Conservation (phyloP, 2,888 invertebrate species). For the Chydorus sphaericus region DNA sequence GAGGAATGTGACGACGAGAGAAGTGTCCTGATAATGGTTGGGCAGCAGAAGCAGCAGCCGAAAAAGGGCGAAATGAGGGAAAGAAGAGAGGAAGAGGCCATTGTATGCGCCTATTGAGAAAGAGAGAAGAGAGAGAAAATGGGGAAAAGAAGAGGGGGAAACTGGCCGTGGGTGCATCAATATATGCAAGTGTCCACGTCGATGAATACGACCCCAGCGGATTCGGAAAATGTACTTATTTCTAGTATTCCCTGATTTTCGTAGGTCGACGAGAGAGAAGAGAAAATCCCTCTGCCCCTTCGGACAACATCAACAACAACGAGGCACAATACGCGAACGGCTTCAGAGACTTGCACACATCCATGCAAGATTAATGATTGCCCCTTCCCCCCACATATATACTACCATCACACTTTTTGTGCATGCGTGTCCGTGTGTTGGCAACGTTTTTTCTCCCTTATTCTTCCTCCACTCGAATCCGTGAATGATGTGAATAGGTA, state of each 20-base stretch:
- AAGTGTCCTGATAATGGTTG: neutral
- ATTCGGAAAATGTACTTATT: neutral
- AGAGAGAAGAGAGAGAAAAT: neutral
- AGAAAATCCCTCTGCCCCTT: neutral
- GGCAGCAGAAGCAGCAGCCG: neutral
- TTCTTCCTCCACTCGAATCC: no score
- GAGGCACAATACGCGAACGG: neutral
- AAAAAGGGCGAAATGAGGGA: conserved; percentile 7
- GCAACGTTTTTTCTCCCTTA: no score
- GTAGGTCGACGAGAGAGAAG: neutral
- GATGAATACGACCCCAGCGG: neutral
- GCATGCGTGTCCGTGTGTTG: no score
- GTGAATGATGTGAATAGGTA: no score
- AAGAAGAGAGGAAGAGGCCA: neutral
- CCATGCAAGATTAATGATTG: conserved; percentile 5
- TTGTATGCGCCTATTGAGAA: conserved; percentile 4
- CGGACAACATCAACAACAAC: neutral
- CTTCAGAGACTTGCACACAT: conserved; percentile 1
- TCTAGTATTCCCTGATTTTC: neutral
- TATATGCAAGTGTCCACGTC: conserved; percentile 6
- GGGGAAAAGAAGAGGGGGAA: no score
- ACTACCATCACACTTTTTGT: no score
- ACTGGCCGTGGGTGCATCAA: neutral
- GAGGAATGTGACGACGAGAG: neutral
- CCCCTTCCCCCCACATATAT: no score